Percentiles rank a stretch among this genome's conserved stretches.
phyloP scores from a whole-genome alignment of 2,113 vertebrate species.

The Tapirus terrestris region DNA sequence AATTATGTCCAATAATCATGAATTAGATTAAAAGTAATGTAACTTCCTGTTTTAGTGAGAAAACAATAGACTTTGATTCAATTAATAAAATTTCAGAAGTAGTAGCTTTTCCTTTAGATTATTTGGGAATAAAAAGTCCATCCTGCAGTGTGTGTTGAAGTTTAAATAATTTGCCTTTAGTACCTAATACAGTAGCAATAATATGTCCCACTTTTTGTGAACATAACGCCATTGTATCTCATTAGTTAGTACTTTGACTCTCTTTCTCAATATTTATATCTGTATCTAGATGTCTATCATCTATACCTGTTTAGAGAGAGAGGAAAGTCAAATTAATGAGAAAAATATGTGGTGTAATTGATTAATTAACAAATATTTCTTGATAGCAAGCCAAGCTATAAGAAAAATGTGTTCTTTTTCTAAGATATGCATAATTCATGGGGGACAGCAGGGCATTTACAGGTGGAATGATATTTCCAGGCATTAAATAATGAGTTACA shows the following conservation, averaged over 20 bases:
- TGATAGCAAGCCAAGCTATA: not conserved
- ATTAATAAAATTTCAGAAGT: not conserved
- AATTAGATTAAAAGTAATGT: not conserved
- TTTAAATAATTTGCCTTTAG: not conserved
- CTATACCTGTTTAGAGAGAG: not conserved
- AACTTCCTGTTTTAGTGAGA: not conserved
- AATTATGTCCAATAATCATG: not conserved
- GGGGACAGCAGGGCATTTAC: not conserved
- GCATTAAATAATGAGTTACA: slow-evolving; percentile 30
- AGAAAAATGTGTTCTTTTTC: not conserved
- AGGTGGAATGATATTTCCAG: not conserved
- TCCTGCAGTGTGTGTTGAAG: not conserved
- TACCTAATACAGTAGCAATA: not conserved
- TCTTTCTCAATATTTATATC: not conserved
- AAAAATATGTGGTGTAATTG: not conserved
- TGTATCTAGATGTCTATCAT: not conserved
- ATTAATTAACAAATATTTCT: not conserved
- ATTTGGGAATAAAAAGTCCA: not conserved
- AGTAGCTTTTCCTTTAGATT: not conserved
- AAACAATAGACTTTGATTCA: not conserved
- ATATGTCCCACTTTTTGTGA: not conserved
- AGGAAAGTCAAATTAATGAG: not conserved
- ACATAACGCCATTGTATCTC: not conserved
- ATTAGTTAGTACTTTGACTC: not conserved
- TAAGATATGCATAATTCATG: not conserved